phyloP scores from a whole-genome alignment of 1,140 invertebrate genomes.

The Archivesica marissinica region DNA sequence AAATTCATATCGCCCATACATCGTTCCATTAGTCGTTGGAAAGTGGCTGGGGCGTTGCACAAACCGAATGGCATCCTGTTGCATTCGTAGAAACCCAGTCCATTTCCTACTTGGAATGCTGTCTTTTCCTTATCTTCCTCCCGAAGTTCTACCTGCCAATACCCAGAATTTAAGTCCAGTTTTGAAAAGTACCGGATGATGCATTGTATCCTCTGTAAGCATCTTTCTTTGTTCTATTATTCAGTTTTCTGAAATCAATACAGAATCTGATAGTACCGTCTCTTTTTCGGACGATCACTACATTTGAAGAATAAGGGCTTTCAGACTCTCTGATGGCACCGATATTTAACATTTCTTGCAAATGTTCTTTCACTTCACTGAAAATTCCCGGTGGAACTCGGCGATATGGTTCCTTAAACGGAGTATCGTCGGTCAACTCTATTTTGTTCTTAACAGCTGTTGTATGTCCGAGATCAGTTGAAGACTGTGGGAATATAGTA shows the following conservation, averaged over 20 bases:
- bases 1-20: slow-evolving; percentile 61
- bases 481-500: slow-evolving; percentile 41
- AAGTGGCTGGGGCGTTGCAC: slow-evolving; percentile 67
- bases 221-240: slow-evolving; percentile 65
- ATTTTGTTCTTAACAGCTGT: slow-evolving; percentile 52
- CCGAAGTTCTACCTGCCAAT: slow-evolving; percentile 82
- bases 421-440: slow-evolving; percentile 32
- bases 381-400: slow-evolving; percentile 57
- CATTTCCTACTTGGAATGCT: slow-evolving; percentile 61
- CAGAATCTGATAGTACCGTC: slow-evolving; percentile 71
- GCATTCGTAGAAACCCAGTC: slow-evolving; percentile 66
- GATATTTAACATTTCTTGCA: slow-evolving; percentile 51
- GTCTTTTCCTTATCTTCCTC: slow-evolving; percentile 63
- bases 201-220: slow-evolving; percentile 64
- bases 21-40: slow-evolving; percentile 71
- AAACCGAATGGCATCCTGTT: slow-evolving; percentile 69
- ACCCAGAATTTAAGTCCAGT: slow-evolving; percentile 72
- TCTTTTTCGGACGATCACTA: slow-evolving; percentile 67
- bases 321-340: slow-evolving; percentile 48
- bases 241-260: slow-evolving; percentile 69
- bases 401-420: slow-evolving; percentile 52
- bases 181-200: slow-evolving; percentile 68
- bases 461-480: slow-evolving; percentile 53
- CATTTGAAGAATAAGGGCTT: slow-evolving; percentile 55
- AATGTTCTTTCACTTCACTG: slow-evolving; percentile 55